These are phyloP conservation scores for Malaclemys terrapin DNA, from an alignment of 2,113 vertebrate genomes.

Conservation along the genomic window DNA sequence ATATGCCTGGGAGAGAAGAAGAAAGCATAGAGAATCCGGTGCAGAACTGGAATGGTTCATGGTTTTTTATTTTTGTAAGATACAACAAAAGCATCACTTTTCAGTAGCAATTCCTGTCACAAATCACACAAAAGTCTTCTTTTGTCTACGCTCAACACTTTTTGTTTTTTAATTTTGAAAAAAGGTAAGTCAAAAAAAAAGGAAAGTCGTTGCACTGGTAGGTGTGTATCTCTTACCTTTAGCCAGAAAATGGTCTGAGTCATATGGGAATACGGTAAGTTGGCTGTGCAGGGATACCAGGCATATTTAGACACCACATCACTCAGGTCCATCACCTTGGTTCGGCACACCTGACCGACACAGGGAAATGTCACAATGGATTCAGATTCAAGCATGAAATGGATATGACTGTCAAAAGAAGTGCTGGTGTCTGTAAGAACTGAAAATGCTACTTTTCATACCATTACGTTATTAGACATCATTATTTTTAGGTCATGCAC, in stretches of 20 bases:
- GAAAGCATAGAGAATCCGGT: conserved; percentile 2
- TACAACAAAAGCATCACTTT: neutral
- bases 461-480: neutral
- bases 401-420: neutral
- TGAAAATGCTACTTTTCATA: rapidly evolving
- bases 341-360: conserved; percentile 87
- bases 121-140: conserved; percentile 14
- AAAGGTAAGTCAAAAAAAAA: conserved; percentile 21
- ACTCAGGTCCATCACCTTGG: conserved; percentile 93
- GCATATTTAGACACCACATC: conserved; percentile 93
- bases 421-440: neutral
- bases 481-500: neutral
- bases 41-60: neutral
- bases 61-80: neutral
- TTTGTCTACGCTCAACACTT: neutral
- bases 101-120: conserved; percentile 11
- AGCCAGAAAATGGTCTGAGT: conserved; percentile 87
- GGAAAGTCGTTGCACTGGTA: neutral
- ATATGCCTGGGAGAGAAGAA: conserved; percentile 83
- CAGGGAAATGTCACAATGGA: neutral
- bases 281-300: conserved; percentile 94
- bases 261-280: conserved; percentile 80
- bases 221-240: conserved; percentile 81
- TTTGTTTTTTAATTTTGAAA: conserved; percentile 21
- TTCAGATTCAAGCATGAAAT: rapidly evolving